Conservation (phyloP, 2,797 vertebrate species). For the Siniperca obscura region DNA sequence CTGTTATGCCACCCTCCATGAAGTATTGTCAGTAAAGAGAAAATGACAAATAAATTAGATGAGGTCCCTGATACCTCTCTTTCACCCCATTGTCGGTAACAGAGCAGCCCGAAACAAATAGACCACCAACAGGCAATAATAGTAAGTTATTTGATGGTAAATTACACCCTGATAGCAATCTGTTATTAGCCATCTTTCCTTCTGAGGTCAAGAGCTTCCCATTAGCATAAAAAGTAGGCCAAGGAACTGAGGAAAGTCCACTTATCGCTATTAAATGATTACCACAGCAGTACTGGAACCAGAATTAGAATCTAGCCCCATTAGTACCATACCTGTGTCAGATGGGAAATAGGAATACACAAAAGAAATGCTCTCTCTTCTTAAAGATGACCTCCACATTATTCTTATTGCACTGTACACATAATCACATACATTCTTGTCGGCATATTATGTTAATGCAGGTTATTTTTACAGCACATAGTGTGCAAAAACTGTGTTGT, state of each 20-base stretch:
- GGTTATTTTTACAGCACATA: background rate
- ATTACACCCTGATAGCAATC: slow-evolving; percentile 18
- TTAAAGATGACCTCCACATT: background rate
- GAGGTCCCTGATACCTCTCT: slow-evolving; percentile 10
- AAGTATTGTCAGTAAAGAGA: background rate
- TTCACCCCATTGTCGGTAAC: background rate
- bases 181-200: background rate
- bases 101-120: slow-evolving; percentile 24
- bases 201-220: background rate
- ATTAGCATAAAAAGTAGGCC: slow-evolving; percentile 41
- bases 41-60: slow-evolving; percentile 33
- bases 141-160: background rate
- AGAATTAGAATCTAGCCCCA: background rate
- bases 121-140: background rate
- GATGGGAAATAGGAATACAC: background rate
- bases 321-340: background rate
- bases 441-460: background rate
- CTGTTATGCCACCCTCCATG: slow-evolving; percentile 4
- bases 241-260: background rate
- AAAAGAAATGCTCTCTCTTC: background rate
- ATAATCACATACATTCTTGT: background rate
- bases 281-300: background rate
- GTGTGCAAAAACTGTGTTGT: background rate
- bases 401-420: background rate
- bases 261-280: background rate